Evolutionary conservation across 1,140 invertebrate species (phyloP), one percentile per base, ranked within the genome.

Genomic region (Pemphigus obesinymphae): DNA sequence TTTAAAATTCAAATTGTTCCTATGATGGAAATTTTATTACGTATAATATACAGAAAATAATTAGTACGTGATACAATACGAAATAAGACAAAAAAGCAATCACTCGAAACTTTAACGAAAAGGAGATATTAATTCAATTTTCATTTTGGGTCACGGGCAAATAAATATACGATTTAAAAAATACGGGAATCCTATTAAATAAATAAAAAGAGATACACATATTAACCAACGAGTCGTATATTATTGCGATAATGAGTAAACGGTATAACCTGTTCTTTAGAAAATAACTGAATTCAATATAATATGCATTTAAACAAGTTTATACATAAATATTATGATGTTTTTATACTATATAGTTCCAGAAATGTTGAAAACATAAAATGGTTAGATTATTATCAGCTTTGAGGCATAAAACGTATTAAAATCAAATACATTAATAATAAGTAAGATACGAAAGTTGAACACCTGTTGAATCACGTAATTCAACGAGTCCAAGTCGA

Each of bases 241-340:
- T 23, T 31, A 50, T 50, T 73, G 43, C 43, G 48, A 72, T 72
- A 72, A 72, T 31, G 26, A 73, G 8, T 50, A 73, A 73, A 73
- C 70, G 70, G 45, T 72, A 73, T 72, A 73, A 73, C 70, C 70
- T 73, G 70, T 73, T n/a, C n/a, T n/a, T 73, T 50, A 8, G 43
- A 73, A 70, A 50, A 73, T 50, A 50, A 73, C 70, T 50, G 43
- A 73, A 73, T 50, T 73, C 7, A 48, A n/a, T n/a, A n/a, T n/a
- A n/a, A n/a, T n/a, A n/a, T n/a, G n/a, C n/a, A n/a, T 50, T 73
- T 50, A 73, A 73, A 50, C 70, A 31, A 73, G 70, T 73, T 73
- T 50, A 20, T 48, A 72, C 26, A 73, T 73, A 73, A 73, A 50
- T 73, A 34, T 73, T 50, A 73, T 31, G 43, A 73, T 73, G 29